These are phyloP conservation scores for Esox lucius DNA, from an alignment of 2,797 vertebrate species.

Conservation along the genomic window DNA sequence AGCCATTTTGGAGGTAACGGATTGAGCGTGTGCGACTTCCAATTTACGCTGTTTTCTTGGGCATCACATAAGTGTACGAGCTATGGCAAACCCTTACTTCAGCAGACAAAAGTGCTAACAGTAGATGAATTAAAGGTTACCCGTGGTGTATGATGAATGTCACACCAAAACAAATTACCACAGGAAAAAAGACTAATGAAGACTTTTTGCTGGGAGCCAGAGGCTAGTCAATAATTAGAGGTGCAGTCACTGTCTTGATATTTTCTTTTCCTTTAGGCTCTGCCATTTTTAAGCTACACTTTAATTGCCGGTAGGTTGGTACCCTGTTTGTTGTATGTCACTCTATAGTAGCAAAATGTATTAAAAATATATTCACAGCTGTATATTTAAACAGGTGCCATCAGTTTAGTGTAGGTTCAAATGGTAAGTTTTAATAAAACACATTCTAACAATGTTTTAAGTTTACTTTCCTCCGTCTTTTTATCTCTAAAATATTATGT, in stretches of 20 bases:
- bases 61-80: conserved; percentile 4
- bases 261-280: conserved; percentile 59
- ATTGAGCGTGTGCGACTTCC: conserved; percentile 18
- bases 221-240: conserved; percentile 81
- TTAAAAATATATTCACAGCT: conserved; percentile 25
- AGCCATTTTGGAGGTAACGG: neutral
- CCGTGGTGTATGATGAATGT: conserved; percentile 78
- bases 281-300: conserved; percentile 47
- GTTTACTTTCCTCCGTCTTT: conserved; percentile 35
- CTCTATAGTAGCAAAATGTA: conserved; percentile 20
- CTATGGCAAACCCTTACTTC: conserved; percentile 61
- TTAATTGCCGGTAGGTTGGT: conserved; percentile 78
- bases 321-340: conserved; percentile 26
- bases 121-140: conserved; percentile 93
- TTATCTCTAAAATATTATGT: conserved; percentile 55
- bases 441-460: conserved; percentile 56
- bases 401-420: conserved; percentile 22
- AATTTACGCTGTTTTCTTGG: conserved; percentile 60
- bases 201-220: conserved; percentile 50
- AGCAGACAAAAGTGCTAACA: conserved; percentile 90
- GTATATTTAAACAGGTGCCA: neutral
- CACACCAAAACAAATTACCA: conserved; percentile 81
- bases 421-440: conserved; percentile 42
- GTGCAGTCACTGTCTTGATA: conserved; percentile 53
- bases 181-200: conserved; percentile 76